Percentiles rank a stretch among this genome's conserved stretches.
Evolutionary conservation across 1,140 invertebrate species (phyloP).

Genomic region (Bombus waltoni): DNA sequence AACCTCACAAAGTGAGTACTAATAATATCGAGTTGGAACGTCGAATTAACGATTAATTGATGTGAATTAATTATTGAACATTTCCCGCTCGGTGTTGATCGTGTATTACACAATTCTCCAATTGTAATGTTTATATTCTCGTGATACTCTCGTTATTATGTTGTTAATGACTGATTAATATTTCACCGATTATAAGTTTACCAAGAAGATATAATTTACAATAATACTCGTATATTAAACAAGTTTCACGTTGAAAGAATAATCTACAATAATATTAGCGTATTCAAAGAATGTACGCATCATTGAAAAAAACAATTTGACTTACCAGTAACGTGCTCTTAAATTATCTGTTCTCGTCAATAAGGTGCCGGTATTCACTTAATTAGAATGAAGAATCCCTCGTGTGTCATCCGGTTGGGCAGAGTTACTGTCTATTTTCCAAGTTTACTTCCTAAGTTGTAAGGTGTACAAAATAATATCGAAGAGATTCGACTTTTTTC

Average conservation of each 20-base stretch:
- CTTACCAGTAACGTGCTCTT: neutral
- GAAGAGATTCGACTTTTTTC: no score
- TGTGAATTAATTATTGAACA: neutral
- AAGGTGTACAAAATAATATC: no score
- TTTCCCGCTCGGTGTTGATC: neutral
- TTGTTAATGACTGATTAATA: neutral
- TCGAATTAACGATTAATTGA: neutral
- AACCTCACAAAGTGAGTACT: neutral
- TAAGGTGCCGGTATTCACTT: neutral
- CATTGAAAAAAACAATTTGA: no score
- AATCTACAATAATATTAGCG: no score
- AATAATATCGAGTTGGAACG: neutral
- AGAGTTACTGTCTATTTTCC: no score
- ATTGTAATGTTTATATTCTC: neutral
- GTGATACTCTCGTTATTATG: neutral
- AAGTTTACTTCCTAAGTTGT: no score
- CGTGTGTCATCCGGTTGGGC: neutral
- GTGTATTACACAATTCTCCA: neutral
- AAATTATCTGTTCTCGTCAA: neutral
- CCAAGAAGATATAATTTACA: neutral
- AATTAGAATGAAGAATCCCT: neutral
- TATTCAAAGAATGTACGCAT: no score
- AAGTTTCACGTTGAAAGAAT: no score
- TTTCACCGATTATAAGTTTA: neutral
- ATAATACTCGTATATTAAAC: neutral